phyloP scores from a whole-genome alignment of 1,140 invertebrate genomes.

The Dendrolimus kikuchii region DNA sequence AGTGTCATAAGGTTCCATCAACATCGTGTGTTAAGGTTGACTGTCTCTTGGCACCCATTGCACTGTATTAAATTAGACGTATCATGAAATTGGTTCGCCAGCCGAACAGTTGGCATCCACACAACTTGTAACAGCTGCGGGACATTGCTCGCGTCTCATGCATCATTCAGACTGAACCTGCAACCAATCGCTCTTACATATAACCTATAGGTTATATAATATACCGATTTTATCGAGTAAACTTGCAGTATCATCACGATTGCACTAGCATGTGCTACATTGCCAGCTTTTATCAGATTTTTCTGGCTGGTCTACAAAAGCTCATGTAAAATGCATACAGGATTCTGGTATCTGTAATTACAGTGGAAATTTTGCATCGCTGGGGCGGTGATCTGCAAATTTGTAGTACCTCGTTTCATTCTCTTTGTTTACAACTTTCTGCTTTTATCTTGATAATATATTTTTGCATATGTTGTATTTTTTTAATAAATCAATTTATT shows the following conservation, averaged over 20 bases:
- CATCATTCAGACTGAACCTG: conserved; percentile 30
- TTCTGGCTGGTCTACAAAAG: conserved; percentile 20
- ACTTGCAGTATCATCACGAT: conserved; percentile 42
- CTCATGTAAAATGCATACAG: conserved; percentile 31
- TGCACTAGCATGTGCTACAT: conserved; percentile 18
- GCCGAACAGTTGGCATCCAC: conserved; percentile 15
- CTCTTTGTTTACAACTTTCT: no score
- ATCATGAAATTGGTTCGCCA: conserved; percentile 4
- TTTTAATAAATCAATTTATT: no score
- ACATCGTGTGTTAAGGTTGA: conserved; percentile 9
- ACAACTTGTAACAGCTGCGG: conserved; percentile 11
- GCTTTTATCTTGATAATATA: no score
- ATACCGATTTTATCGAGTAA: conserved; percentile 37
- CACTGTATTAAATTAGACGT: conserved; percentile 24
- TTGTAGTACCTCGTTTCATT: not conserved
- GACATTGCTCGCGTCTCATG: conserved; percentile 23
- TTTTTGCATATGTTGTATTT: no score
- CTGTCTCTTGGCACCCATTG: conserved; percentile 21
- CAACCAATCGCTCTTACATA: conserved; percentile 33
- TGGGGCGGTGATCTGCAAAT: not conserved
- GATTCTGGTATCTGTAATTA: conserved; percentile 23
- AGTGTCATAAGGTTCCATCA: conserved; percentile 12
- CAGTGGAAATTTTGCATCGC: conserved; percentile 17
- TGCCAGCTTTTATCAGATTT: conserved; percentile 30
- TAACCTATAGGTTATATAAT: conserved; percentile 31